Conservation (phyloP, 2,113 vertebrate genomes). For the Corythaeola cristata region DNA sequence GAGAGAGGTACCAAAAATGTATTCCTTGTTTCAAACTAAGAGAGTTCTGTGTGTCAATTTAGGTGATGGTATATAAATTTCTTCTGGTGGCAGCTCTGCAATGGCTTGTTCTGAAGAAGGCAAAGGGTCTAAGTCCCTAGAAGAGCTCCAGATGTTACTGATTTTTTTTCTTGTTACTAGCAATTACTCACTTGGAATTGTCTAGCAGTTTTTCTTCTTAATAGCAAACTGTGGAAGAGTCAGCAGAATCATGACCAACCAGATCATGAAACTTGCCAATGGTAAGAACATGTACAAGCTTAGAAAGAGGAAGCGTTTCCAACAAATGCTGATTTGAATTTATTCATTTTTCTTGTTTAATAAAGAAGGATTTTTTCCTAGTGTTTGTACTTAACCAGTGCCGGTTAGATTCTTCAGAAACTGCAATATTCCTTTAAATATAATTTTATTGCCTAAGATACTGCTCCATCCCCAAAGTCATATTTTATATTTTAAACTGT, state of each 20-base stretch:
- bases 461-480: background rate
- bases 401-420: slow-evolving; percentile 9
- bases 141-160: slow-evolving; percentile 39
- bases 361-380: background rate
- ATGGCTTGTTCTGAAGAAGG: background rate
- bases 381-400: background rate
- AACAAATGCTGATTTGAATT: background rate
- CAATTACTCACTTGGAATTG: slow-evolving; percentile 28
- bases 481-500: slow-evolving; percentile 27
- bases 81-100: background rate
- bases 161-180: background rate
- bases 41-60: background rate
- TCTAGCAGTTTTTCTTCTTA: background rate
- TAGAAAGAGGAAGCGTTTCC: background rate
- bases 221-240: background rate
- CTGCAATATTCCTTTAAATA: background rate
- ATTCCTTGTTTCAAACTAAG: background rate
- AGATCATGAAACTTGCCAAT: background rate
- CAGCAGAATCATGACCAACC: background rate
- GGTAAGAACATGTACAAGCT: background rate
- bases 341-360: background rate
- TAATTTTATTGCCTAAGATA: background rate
- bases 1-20: background rate
- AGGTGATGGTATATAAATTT: background rate
- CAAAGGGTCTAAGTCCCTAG: background rate